A percentile compares a stretch with the other conserved stretches of the same genome.
Evolutionary conservation across 2,113 vertebrate genomes (phyloP).

Genomic region (Myotis davidii): DNA sequence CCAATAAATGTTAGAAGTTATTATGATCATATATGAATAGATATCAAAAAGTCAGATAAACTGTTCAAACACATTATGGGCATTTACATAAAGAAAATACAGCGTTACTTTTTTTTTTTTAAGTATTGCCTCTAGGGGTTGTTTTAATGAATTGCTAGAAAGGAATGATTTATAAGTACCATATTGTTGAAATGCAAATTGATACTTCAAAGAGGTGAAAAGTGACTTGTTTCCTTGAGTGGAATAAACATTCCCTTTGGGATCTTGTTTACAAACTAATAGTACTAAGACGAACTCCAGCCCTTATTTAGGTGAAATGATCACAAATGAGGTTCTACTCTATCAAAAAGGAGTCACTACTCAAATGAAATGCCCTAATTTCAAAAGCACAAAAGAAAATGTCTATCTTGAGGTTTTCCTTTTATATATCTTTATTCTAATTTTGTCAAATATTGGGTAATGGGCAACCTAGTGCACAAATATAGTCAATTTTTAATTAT

Average conservation of each 20-base stretch:
- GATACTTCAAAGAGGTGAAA: slow-evolving; percentile 68
- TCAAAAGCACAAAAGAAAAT: slow-evolving; percentile 57
- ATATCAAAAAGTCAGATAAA: slow-evolving; percentile 52
- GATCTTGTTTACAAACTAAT: slow-evolving; percentile 71
- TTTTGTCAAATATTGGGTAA: slow-evolving; percentile 19
- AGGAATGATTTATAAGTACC: slow-evolving; percentile 72
- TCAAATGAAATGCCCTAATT: slow-evolving; percentile 50
- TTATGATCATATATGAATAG: slow-evolving; percentile 8
- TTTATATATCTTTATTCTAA: slow-evolving; percentile 42
- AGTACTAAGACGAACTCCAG: slow-evolving; percentile 49
- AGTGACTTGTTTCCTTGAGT: slow-evolving; percentile 69
- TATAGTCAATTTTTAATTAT: slow-evolving; percentile 47
- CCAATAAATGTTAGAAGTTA: slow-evolving; percentile 33
- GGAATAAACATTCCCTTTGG: slow-evolving; percentile 63
- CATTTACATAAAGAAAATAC: slow-evolving; percentile 61
- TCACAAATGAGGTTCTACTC: slow-evolving; percentile 32
- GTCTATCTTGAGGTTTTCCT: slow-evolving; percentile 19
- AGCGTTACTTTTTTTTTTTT: slow-evolving; percentile 38
- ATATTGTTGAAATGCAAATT: slow-evolving; percentile 72
- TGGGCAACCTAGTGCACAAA: slow-evolving; percentile 23
- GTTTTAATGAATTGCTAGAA: slow-evolving; percentile 72
- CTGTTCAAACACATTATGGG: slow-evolving; percentile 48
- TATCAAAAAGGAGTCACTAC: not conserved
- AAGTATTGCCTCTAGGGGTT: slow-evolving; percentile 64
- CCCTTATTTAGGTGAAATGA: slow-evolving; percentile 48